Conservation (phyloP, 2,797 vertebrate species). For the Sebastes minor region DNA sequence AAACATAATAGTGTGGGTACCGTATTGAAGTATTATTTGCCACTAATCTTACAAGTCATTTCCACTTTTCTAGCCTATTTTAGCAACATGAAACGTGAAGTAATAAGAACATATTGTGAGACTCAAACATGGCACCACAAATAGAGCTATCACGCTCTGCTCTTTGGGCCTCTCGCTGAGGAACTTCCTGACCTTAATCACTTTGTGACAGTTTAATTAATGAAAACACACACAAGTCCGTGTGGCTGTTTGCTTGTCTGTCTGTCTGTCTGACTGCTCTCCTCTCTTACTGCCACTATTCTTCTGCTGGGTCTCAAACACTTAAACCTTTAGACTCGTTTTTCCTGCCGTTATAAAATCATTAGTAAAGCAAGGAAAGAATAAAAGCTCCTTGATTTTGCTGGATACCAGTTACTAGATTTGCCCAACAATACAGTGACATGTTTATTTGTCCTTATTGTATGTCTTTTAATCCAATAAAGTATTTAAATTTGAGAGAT, state of each 20-base stretch:
- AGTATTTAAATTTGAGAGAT: neutral
- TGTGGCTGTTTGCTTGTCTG: neutral
- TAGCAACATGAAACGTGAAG: neutral
- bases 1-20: neutral
- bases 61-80: neutral
- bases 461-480: neutral
- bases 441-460: neutral
- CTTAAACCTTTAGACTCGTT: neutral
- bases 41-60: neutral
- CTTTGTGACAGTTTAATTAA: slow-evolving; percentile 41
- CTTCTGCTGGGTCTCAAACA: neutral
- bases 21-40: neutral
- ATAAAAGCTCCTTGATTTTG: slow-evolving; percentile 1
- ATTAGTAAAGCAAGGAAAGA: neutral
- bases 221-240: slow-evolving; percentile 18
- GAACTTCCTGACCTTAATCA: slow-evolving; percentile 44
- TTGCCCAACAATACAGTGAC: neutral
- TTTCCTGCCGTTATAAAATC: neutral
- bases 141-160: neutral
- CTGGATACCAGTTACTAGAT: neutral
- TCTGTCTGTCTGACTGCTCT: neutral
- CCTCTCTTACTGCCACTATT: neutral
- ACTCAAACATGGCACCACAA: neutral
- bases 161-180: neutral
- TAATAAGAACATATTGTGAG: neutral